Evolutionary conservation across 1,140 invertebrate genomes (phyloP).

Genomic region (Ceratina calcarata): DNA sequence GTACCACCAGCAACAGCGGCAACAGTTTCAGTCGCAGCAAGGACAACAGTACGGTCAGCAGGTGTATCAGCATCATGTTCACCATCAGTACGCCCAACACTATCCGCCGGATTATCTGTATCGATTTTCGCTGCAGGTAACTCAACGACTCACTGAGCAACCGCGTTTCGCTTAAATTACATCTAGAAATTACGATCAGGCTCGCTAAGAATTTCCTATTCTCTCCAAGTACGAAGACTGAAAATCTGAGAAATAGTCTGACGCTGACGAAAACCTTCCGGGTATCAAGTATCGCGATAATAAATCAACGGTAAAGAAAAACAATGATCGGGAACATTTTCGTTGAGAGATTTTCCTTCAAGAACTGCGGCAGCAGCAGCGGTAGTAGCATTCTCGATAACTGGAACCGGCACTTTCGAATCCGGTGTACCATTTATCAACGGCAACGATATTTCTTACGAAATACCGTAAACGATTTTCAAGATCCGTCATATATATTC

Average conservation of each 20-base stretch:
- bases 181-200: too few species aligned
- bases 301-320: background rate
- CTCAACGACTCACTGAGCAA: background rate
- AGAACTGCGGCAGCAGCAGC: too few species aligned
- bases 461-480: constrained; percentile 41
- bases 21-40: constrained; percentile 59
- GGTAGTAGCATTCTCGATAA: constrained; percentile 6
- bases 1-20: constrained; percentile 61
- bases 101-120: constrained; percentile 78
- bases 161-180: background rate
- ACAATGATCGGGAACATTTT: constrained; percentile 10
- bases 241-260: background rate
- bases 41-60: constrained; percentile 68
- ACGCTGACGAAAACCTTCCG: background rate
- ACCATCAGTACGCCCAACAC: constrained; percentile 74
- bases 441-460: constrained; percentile 33
- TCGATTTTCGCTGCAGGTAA: constrained; percentile 79
- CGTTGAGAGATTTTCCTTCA: background rate
- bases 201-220: too few species aligned
- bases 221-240: background rate
- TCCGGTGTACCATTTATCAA: constrained; percentile 43
- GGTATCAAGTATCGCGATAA: background rate
- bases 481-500: constrained; percentile 41
- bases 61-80: constrained; percentile 61
- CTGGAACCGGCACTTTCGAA: background rate